phyloP scores from a whole-genome alignment of 2,888 invertebrate genomes.

The Andrena marginata region DNA sequence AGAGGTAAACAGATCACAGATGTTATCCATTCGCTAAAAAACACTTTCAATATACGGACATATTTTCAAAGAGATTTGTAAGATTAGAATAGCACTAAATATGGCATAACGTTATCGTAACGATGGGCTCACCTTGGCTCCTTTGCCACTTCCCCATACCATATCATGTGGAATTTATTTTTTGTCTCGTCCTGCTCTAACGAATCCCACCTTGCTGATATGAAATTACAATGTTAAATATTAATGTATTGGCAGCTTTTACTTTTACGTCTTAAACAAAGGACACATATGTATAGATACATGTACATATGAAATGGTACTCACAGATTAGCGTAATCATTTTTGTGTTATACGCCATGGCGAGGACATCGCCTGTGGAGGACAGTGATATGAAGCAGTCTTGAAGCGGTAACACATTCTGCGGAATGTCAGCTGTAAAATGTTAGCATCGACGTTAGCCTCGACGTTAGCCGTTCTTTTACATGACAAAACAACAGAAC shows the following conservation, averaged over 20 bases:
- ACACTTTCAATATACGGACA: conserved; percentile 53
- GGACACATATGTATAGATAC: background rate
- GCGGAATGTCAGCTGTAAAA: conserved; percentile 78
- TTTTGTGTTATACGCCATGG: conserved; percentile 88
- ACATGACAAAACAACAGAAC: conserved; percentile 12
- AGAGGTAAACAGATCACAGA: conserved; percentile 86
- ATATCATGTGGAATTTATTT: conserved; percentile 87
- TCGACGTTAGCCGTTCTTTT: conserved; percentile 6
- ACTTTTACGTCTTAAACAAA: background rate
- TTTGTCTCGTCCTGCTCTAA: conserved; percentile 83
- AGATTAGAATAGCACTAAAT: conserved; percentile 35
- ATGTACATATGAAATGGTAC: conserved; percentile 14
- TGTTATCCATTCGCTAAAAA: conserved; percentile 86
- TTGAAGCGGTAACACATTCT: conserved; percentile 89
- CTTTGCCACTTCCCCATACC: conserved; percentile 86
- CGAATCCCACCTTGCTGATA: conserved; percentile 88
- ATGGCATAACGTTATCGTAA: conserved; percentile 6
- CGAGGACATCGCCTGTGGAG: conserved; percentile 90
- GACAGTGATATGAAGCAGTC: conserved; percentile 89
- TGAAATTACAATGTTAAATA: conserved; percentile 37
- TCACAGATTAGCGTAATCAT: conserved; percentile 88
- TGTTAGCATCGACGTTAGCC: background rate
- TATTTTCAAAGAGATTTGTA: conserved; percentile 40
- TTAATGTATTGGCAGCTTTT: background rate
- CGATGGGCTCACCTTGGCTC: conserved; percentile 83